phyloP scores from a whole-genome alignment of 2,888 invertebrate genomes.

The Aricia artaxerxes region DNA sequence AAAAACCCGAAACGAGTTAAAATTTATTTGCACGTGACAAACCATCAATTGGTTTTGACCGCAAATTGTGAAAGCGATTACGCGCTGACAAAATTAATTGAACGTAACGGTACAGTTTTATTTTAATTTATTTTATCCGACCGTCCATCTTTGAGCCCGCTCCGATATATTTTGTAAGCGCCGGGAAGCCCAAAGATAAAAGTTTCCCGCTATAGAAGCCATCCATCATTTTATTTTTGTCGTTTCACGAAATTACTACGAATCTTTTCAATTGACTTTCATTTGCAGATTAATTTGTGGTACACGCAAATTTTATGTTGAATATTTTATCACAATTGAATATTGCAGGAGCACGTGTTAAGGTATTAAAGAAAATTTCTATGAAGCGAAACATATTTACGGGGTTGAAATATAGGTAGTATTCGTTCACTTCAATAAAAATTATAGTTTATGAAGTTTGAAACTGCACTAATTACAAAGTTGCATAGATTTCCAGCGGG shows the following conservation, averaged over 20 bases:
- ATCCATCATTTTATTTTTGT: conserved; percentile 28
- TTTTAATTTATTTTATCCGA: conserved; percentile 34
- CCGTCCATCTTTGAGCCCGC: conserved; percentile 6
- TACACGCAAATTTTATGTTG: background rate
- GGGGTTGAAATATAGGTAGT: background rate
- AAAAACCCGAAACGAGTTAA: conserved; percentile 29
- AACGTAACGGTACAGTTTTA: conserved; percentile 36
- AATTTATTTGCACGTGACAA: conserved; percentile 32
- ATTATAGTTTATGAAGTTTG: conserved; percentile 23
- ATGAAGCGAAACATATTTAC: background rate
- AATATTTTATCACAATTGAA: background rate
- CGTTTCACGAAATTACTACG: conserved; percentile 4
- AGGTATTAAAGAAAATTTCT: background rate
- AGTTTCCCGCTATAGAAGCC: background rate
- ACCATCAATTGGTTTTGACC: conserved; percentile 39
- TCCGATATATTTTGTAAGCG: conserved; percentile 5
- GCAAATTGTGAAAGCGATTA: conserved; percentile 40
- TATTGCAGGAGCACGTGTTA: background rate
- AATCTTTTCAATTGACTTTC: conserved; percentile 10
- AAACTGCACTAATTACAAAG: conserved; percentile 59
- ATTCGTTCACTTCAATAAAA: conserved; percentile 2
- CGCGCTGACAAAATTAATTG: conserved; percentile 41
- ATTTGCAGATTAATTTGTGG: conserved; percentile 5
- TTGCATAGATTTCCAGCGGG: conserved; percentile 61
- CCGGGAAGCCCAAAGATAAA: conserved; percentile 1